Conservation (phyloP, 2,888 invertebrate genomes). For the Zygaena filipendulae region DNA sequence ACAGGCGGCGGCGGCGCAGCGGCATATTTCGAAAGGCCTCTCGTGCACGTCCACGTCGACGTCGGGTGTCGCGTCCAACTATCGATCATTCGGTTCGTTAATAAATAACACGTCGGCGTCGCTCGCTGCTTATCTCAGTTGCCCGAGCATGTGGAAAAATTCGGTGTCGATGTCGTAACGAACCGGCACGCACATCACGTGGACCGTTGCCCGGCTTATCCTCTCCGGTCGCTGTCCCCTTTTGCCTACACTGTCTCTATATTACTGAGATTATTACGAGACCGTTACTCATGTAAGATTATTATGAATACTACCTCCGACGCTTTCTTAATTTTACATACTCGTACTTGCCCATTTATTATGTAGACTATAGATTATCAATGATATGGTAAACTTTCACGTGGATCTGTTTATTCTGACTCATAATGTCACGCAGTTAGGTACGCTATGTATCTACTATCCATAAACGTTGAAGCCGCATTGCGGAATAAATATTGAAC, state of each 20-base stretch:
- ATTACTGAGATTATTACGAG: too few relatives aligned
- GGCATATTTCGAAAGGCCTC: conserved; percentile 56
- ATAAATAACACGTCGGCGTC: conserved; percentile 67
- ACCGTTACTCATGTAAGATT: too few relatives aligned
- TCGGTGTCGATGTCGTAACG: conserved; percentile 68
- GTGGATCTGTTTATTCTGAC: conserved; percentile 31
- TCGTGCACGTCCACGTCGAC: conserved; percentile 36
- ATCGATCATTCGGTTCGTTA: conserved; percentile 70
- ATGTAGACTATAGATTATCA: too few relatives aligned
- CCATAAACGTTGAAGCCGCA: conserved; percentile 37
- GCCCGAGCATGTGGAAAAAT: conserved; percentile 67
- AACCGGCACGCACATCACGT: conserved; percentile 58
- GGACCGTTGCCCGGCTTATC: conserved; percentile 43
- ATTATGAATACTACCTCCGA: too few relatives aligned
- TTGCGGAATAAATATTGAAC: conserved; percentile 38
- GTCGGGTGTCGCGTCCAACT: conserved; percentile 66
- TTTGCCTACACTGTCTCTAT: too few relatives aligned
- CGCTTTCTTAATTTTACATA: too few relatives aligned
- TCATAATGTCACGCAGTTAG: conserved; percentile 40
- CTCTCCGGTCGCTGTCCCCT: conserved; percentile 46
- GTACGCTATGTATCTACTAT: conserved; percentile 17
- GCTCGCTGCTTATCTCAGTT: conserved; percentile 60
- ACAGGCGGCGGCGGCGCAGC: conserved; percentile 18
- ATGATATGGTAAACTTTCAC: conserved; percentile 31
- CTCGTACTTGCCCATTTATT: too few relatives aligned